phyloP scores from a whole-genome alignment of 2,113 vertebrate species.

The Pycnonotus jocosus region DNA sequence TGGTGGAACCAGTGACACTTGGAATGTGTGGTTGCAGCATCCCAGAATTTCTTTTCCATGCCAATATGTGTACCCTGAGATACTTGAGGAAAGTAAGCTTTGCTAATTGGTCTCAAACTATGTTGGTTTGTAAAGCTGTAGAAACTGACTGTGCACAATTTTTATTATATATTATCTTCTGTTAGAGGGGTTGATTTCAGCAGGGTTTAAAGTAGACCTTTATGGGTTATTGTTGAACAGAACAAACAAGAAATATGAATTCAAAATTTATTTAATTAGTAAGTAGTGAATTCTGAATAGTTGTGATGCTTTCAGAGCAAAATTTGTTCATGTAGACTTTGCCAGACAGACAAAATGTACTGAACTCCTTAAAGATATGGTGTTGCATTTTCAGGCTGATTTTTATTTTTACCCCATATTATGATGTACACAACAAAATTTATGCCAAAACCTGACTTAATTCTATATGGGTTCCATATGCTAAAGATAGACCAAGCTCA shows the following conservation, averaged over 20 bases:
- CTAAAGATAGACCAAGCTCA: neutral
- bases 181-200: neutral
- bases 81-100: neutral
- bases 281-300: neutral
- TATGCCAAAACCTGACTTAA: neutral
- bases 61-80: neutral
- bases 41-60: neutral
- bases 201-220: neutral
- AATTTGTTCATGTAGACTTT: neutral
- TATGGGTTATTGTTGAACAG: neutral
- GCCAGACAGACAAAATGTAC: neutral
- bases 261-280: neutral
- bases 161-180: neutral
- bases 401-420: neutral
- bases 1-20: no score
- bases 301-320: neutral
- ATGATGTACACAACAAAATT: neutral
- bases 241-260: fast-evolving
- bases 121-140: fast-evolving
- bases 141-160: neutral
- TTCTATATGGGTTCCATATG: neutral
- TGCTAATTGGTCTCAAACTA: neutral
- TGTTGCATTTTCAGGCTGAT: neutral
- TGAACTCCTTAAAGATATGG: fast-evolving
- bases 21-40: fast-evolving